phyloP scores from a whole-genome alignment of 2,888 invertebrate genomes.

The Cecidostiba fungosa region DNA sequence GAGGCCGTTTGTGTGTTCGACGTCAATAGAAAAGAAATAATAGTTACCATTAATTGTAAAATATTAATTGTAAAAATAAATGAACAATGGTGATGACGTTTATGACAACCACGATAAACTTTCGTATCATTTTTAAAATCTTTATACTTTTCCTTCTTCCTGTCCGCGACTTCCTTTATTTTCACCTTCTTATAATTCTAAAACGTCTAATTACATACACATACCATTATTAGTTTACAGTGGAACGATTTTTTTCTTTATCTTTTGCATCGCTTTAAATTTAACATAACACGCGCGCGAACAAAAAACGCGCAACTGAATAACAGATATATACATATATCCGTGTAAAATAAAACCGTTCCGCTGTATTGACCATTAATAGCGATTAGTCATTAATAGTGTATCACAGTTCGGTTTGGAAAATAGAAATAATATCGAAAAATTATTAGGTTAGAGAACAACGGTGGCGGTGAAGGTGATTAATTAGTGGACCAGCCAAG shows the following conservation, averaged over 20 bases:
- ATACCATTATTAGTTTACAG: conserved; percentile 63
- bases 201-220: conserved; percentile 75
- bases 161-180: conserved; percentile 62
- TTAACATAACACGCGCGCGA: background rate
- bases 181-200: conserved; percentile 70
- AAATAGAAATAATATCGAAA: conserved; percentile 73
- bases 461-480: conserved; percentile 57
- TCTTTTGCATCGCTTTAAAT: background rate
- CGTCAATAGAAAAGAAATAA: conserved; percentile 44
- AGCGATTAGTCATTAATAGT: conserved; percentile 73
- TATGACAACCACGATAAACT: conserved; percentile 58
- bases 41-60: conserved; percentile 58
- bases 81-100: conserved; percentile 55
- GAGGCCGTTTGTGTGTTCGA: conserved; percentile 10
- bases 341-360: conserved; percentile 52
- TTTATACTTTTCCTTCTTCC: conserved; percentile 67
- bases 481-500: conserved; percentile 60
- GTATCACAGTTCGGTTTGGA: conserved; percentile 79
- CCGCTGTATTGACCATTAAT: conserved; percentile 68
- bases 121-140: conserved; percentile 57
- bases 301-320: conserved; percentile 21
- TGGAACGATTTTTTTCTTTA: conserved; percentile 57
- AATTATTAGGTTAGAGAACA: conserved; percentile 61
- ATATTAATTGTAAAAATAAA: conserved; percentile 61
- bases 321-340: conserved; percentile 18